Evolutionary conservation across 2,888 invertebrate species (phyloP).

Genomic region (Lordiphosa andalusiaca): DNA sequence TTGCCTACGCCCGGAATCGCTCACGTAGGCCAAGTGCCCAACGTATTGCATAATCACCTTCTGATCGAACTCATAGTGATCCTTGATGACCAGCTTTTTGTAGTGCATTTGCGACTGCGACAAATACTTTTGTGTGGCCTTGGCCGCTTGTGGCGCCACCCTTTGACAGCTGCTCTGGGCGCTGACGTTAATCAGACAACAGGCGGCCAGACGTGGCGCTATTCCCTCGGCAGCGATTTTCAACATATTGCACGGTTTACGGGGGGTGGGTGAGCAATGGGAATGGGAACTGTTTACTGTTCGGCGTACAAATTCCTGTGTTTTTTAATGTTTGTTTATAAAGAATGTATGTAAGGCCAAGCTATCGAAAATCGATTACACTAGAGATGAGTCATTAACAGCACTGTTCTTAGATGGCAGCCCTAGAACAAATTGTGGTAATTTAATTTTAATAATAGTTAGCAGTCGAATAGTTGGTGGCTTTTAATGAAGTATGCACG

Average conservation of each 20-base stretch:
- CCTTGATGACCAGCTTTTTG: conserved; percentile 83
- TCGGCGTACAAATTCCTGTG: neutral
- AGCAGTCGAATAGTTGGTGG: too few species aligned
- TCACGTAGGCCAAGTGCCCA: conserved; percentile 52
- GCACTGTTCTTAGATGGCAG: too few species aligned
- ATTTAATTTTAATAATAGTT: too few species aligned
- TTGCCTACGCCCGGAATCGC: conserved; percentile 27
- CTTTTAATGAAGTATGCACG: too few species aligned
- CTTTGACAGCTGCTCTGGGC: conserved; percentile 66
- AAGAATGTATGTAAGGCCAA: conserved; percentile 1
- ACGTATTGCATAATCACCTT: conserved; percentile 82
- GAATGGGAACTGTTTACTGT: conserved; percentile 9
- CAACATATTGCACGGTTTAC: conserved; percentile 48
- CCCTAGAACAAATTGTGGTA: too few species aligned
- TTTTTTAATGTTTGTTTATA: conserved; percentile 31
- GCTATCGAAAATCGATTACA: neutral
- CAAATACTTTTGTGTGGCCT: conserved; percentile 66
- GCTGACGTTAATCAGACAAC: conserved; percentile 48
- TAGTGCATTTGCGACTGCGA: conserved; percentile 67
- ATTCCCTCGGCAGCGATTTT: conserved; percentile 73
- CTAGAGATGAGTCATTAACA: too few species aligned
- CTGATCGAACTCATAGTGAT: conserved; percentile 88
- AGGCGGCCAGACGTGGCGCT: conserved; percentile 63
- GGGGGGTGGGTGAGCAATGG: conserved; percentile 4
- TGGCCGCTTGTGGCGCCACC: conserved; percentile 55